phyloP scores from a whole-genome alignment of 1,140 invertebrate species.

The Cydia strobilella region DNA sequence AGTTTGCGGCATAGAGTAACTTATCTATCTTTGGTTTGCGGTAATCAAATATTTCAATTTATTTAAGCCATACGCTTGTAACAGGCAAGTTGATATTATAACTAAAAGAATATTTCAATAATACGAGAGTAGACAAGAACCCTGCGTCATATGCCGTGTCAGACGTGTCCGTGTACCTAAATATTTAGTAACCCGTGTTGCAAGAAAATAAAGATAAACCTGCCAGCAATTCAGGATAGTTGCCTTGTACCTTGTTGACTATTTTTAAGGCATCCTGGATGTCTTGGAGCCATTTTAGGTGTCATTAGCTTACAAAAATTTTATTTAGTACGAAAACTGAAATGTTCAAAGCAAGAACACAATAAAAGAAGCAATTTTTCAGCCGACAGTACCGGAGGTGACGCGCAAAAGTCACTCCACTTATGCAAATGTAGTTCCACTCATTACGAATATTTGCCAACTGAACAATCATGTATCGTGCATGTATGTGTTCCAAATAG shows the following conservation, averaged over 20 bases:
- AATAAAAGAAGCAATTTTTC: background rate
- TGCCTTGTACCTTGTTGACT: background rate
- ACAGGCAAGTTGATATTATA: no score
- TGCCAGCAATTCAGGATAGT: background rate
- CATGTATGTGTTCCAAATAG: slow-evolving; percentile 18
- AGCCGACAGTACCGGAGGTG: slow-evolving; percentile 1
- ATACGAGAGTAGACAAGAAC: no score
- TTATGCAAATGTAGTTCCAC: slow-evolving; percentile 15
- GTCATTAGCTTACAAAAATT: background rate
- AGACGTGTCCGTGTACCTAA: no score
- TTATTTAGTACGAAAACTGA: background rate
- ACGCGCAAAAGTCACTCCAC: slow-evolving; percentile 6
- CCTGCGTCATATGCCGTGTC: no score
- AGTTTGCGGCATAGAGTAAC: no score
- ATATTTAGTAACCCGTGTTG: background rate
- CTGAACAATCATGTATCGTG: slow-evolving; percentile 3
- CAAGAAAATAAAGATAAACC: background rate
- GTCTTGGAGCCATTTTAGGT: background rate
- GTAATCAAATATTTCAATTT: no score
- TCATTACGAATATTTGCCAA: slow-evolving; percentile 5
- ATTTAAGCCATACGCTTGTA: no score
- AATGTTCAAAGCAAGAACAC: background rate
- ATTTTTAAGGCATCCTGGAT: no score
- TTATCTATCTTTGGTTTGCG: no score
- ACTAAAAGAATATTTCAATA: no score